Percentiles rank a stretch among this genome's conserved stretches.
Evolutionary conservation across 1,140 invertebrate species (phyloP).

Genomic region (Diploscapter pachys): DNA sequence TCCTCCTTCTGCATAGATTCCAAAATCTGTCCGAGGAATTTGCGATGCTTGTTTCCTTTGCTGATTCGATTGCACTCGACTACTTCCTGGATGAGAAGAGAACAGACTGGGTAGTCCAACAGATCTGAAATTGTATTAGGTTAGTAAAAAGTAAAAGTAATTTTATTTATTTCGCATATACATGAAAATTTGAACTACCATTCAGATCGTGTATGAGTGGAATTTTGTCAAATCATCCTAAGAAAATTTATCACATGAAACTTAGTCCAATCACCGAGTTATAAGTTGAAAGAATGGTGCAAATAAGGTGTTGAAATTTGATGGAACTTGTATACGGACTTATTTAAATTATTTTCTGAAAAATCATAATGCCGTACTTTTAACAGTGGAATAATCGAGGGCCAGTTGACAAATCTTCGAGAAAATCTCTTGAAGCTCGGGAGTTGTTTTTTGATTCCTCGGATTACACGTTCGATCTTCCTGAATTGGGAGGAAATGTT

Average conservation of each 20-base stretch:
- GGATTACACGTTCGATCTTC: slow-evolving; percentile 2
- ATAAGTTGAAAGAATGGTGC: no score
- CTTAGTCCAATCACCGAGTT: no score
- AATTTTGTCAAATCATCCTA: no score
- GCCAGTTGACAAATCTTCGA: slow-evolving; percentile 5
- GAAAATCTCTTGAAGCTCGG: slow-evolving; percentile 11
- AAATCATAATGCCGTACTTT: neutral
- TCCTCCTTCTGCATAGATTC: slow-evolving; percentile 6
- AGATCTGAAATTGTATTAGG: neutral
- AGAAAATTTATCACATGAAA: no score
- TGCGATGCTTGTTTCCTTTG: no score
- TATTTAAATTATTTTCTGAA: no score
- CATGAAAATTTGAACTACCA: no score
- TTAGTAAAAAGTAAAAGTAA: neutral
- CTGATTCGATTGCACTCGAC: slow-evolving; percentile 2
- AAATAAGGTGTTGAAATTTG: no score
- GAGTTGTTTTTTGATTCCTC: neutral
- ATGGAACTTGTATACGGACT: no score
- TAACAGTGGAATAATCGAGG: neutral
- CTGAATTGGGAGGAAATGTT: slow-evolving; percentile 8
- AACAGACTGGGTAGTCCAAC: neutral
- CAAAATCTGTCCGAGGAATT: neutral
- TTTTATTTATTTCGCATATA: no score
- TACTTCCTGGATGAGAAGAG: slow-evolving; percentile 1
- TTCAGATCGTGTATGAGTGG: no score